phyloP scores from a whole-genome alignment of 2,797 vertebrate genomes.

The Phaenicophaeus curvirostris region DNA sequence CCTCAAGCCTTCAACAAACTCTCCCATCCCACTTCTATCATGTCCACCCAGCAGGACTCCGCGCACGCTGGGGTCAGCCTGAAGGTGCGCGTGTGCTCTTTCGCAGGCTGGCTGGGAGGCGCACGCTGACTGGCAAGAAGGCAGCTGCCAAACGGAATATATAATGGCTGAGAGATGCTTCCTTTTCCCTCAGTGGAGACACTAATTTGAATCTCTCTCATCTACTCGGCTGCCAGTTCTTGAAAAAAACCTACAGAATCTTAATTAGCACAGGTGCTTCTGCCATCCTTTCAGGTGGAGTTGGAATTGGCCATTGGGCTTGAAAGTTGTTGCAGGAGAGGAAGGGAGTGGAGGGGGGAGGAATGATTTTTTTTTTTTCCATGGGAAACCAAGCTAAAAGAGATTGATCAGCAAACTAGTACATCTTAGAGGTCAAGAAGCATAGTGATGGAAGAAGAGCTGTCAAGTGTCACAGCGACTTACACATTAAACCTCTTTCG shows the following conservation, averaged over 20 bases:
- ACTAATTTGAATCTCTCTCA: constrained; percentile 20
- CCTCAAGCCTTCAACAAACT: not conserved
- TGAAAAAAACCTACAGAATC: not conserved
- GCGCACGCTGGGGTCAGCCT: not conserved
- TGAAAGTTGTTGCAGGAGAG: not conserved
- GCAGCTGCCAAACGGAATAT: not conserved
- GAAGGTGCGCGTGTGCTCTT: accelerated
- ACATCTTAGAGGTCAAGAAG: not conserved
- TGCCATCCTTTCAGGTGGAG: not conserved
- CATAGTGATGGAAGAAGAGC: not conserved
- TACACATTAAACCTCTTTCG: not conserved
- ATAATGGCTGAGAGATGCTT: not conserved
- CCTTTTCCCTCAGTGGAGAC: not conserved
- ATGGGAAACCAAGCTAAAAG: not conserved
- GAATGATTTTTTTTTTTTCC: not conserved
- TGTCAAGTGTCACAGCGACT: constrained; percentile 21
- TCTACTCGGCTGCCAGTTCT: not conserved
- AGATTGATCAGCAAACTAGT: not conserved
- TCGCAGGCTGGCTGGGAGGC: not conserved
- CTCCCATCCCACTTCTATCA: not conserved
- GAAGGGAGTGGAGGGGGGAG: not conserved
- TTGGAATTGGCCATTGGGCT: not conserved
- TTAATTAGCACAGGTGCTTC: not conserved
- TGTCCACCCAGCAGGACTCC: not conserved
- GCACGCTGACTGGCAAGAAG: not conserved